Evolutionary conservation across 2,797 vertebrate species (phyloP).

Genomic region (Aplochiton taeniatus): DNA sequence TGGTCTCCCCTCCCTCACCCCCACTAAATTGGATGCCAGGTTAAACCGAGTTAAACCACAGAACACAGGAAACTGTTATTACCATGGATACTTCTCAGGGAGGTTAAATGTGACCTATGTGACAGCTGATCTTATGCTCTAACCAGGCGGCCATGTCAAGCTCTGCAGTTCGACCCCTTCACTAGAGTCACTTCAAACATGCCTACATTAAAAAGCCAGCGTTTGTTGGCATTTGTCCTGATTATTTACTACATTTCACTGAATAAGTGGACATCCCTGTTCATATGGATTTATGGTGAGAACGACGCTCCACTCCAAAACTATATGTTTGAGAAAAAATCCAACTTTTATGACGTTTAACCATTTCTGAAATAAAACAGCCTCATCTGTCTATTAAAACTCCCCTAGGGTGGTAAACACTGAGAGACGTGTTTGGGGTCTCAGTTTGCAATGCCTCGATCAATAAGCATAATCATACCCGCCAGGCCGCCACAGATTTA

Average conservation of each 20-base stretch:
- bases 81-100: too few species aligned
- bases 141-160: not conserved
- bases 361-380: not conserved
- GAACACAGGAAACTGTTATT: too few species aligned
- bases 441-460: conserved; percentile 26
- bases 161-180: not conserved
- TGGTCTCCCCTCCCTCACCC: conserved; percentile 50
- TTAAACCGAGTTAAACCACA: conserved; percentile 4
- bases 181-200: too few species aligned
- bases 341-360: not conserved
- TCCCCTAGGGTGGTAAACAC: not conserved
- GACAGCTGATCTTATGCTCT: not conserved
- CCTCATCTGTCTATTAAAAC: too few species aligned
- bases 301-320: not conserved
- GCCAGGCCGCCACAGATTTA: conserved; percentile 50
- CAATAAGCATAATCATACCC: conserved; percentile 42
- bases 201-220: too few species aligned
- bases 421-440: not conserved
- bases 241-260: too few species aligned
- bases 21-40: conserved; percentile 56
- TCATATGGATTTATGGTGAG: not conserved
- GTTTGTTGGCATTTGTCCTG: too few species aligned
- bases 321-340: too few species aligned
- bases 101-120: too few species aligned
- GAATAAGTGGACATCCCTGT: not conserved